Base-by-base conservation (phyloP, 2,888 invertebrate genomes). In the Glyphotaelius pellucidus region DNA sequence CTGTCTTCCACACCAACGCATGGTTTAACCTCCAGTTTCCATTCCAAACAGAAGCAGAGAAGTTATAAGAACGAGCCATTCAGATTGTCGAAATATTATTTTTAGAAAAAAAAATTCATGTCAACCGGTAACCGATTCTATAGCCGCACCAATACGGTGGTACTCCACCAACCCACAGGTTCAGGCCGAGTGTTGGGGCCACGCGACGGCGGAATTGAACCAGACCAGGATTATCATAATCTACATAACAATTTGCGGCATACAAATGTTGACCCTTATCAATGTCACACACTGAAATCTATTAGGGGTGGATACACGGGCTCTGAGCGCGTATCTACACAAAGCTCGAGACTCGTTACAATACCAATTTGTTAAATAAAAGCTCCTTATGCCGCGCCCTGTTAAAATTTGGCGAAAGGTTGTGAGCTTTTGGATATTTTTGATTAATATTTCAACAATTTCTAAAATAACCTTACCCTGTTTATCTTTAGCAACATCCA, bases 181-280 rank as follows among this genome's bases (percentile, higher is more conserved):
- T 9, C 9, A 67, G 67, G 67, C 67, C 25, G 88, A 47, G 80
- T 35, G 79, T 67, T 67, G 88, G 67, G 87, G 19, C 89, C 90
- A 85, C 80, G 92, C 89, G 30, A 90, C 80, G 79, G 90, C 90
- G 88, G 86, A 92, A 92, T 91, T 86, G 93, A 52, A 92, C 90
- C 92, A 47, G 90, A 84, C 91, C 91, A 30, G 92, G 93, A 93
- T 93, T 93, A 93, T 93, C 92, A 92, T 93, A 93, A 93, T 93
- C 93, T 93, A 92, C 93, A 93, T 93, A 93, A 93, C 93, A 93
- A 93, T 93, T 93, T 93, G 92, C 92, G 93, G 93, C 90, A 91
- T 92, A 92, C 91, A 91, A 92, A 92, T 93, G 93, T 91, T 93
- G 91, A 93, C 93, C 93, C 93, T 92, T 90, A 91, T 93, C 93